Base-by-base conservation (phyloP, 2,888 invertebrate genomes). In the Neoascia interrupta region DNA sequence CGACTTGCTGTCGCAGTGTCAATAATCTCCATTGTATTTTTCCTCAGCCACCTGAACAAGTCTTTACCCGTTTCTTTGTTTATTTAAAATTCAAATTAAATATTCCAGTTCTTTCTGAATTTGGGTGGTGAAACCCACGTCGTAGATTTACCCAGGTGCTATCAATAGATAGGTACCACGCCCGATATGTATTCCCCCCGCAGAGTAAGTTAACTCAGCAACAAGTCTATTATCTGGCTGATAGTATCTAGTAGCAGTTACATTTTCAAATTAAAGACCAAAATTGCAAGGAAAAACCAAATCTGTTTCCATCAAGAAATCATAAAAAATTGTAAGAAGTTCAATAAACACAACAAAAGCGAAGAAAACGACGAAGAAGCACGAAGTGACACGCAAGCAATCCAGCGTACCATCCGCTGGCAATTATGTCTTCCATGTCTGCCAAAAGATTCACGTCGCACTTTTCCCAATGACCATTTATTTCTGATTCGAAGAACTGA, bases 311-410 rank as follows among this genome's bases (percentile, higher is more conserved):
- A 16, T 34, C 28, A n/a, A 11, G 10, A 21, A 23, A 45, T n/a
- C n/a, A n/a, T n/a, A 34, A 37, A 39, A 43, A 28, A 19, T 41
- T 23, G 19, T 11, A n/a, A n/a, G 6, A 19, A 5, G 3, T 1
- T 34, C 6, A 43, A 43, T n/a, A n/a, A n/a, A n/a, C 70, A 66
- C 16, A 60, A 73, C 51, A 63, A 39, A 54, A 43, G 6, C 16
- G 11, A 37, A 45, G 21, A 36, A 39, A 28, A 15, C n/a, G 49
- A 61, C 21, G 26, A 21, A 1, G 15, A 31, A 45, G 11, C 11
- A 31, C n/a, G 18, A 26, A 43, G 73, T 81, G 80, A 82, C 81
- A 82, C 81, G 81, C 81, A 82, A 37, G 72, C 82, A 82, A 63
- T 45, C 3, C 31, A 37, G 36, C 13, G 3, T 15, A 15, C n/a